Evolutionary conservation across 2,113 vertebrate species (phyloP), one percentile per base, ranked within the genome.

Genomic region (Aramus guarauna): DNA sequence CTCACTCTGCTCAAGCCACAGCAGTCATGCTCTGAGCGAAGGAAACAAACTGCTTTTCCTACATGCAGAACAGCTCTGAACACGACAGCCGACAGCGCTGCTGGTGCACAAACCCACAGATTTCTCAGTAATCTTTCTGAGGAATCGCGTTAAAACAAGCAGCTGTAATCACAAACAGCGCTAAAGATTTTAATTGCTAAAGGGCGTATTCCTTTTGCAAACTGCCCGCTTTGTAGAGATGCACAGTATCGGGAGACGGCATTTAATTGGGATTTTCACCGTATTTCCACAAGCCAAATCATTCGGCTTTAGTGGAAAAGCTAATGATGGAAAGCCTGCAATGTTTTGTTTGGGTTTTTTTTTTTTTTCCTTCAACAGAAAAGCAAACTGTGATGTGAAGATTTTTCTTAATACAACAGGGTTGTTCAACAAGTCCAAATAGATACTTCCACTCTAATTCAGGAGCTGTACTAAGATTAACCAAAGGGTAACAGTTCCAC

Each of bases 71-170:
- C 7, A 75, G 26, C 91, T 69, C 62, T 48, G 48, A 85, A 73
- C 20, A 15, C 9, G 37, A 52, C 73, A 91, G 47, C 21, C 9
- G 3, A 12, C 66, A 53, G 13, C 48, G 12, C 21, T 56, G 60
- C 72, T 56, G 66, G 17, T 32, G 43, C 67, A 41, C 62, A 93
- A 92, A 93, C 39, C 90, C 94, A 62, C 94, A 93, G 74, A 92
- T 55, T 90, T 95, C 90, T 96, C 88, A 50, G 95, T 73, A 85
- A 94, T 85, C 88, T 52, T 72, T 88, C 85, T 41, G 85, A 88
- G 55, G 58, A 85, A 94, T 66, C 63, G 0, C 32, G 2, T 34
- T 45, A 47, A 79, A 85, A n/a, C 52, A 36, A 69, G 14, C 23
- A 22, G 47, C 27, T 75, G 37, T 19, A 34, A 88, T 63, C 73